These are phyloP conservation scores for Ceratitis capitata DNA, from an alignment of 1,140 invertebrate species.

Conservation along the genomic window DNA sequence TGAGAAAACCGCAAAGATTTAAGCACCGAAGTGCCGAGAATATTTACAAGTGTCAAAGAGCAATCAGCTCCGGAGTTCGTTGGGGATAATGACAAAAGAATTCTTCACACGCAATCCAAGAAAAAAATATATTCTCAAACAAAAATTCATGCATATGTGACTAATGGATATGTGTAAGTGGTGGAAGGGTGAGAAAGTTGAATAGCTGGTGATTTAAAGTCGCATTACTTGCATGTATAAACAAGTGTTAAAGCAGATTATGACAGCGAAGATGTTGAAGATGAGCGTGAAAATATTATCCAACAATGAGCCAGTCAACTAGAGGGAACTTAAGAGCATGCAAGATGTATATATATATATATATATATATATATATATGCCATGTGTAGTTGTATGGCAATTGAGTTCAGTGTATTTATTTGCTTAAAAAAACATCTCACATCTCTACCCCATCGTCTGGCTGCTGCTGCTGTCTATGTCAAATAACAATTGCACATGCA, in stretches of 20 bases:
- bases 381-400: neutral
- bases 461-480: neutral
- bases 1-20: neutral
- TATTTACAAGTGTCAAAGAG: neutral
- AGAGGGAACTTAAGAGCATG: neutral
- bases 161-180: too few relatives aligned
- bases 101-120: neutral
- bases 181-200: neutral
- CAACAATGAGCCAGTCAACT: neutral
- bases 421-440: neutral
- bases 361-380: neutral
- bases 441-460: neutral
- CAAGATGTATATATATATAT: neutral
- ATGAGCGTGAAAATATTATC: constrained; percentile 19
- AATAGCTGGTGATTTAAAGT: neutral
- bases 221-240: neutral
- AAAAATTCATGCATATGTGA: neutral
- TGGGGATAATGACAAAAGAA: neutral
- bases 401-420: neutral
- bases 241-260: neutral
- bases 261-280: neutral
- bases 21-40: neutral
- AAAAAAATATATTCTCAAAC: neutral
- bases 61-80: neutral
- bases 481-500: neutral